phyloP scores from a whole-genome alignment of 2,113 vertebrate genomes.

The Paramormyrops kingsleyae region DNA sequence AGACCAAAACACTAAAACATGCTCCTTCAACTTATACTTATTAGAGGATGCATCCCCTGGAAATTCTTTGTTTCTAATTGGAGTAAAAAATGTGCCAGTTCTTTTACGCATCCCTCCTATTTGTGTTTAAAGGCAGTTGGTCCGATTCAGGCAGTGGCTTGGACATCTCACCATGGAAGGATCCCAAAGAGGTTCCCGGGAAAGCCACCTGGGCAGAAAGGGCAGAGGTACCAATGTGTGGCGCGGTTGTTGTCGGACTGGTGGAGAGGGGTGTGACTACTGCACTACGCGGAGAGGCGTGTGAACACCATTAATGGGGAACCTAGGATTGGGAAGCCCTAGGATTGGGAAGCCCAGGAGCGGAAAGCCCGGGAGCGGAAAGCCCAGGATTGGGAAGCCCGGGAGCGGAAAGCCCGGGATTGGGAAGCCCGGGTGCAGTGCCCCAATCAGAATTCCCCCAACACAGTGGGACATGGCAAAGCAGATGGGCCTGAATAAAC shows the following conservation, averaged over 20 bases:
- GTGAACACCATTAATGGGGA: background rate
- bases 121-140: background rate
- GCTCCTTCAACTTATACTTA: background rate
- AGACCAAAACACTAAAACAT: background rate
- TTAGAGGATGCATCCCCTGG: background rate
- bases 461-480: background rate
- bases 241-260: background rate
- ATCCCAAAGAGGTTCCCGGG: background rate
- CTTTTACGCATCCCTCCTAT: background rate
- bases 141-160: background rate
- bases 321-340: background rate
- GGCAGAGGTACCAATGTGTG: background rate
- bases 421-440: background rate
- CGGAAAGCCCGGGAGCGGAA: background rate
- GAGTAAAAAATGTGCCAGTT: background rate
- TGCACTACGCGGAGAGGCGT: no score
- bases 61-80: background rate
- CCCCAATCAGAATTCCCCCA: background rate
- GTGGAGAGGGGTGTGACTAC: background rate
- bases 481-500: slow-evolving; percentile 1
- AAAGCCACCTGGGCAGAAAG: background rate
- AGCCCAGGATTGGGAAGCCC: background rate
- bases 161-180: background rate
- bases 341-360: background rate
- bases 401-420: background rate